These are phyloP conservation scores for Aphelenchoides fujianensis DNA, from an alignment of 1,140 invertebrate genomes.

Conservation along the genomic window DNA sequence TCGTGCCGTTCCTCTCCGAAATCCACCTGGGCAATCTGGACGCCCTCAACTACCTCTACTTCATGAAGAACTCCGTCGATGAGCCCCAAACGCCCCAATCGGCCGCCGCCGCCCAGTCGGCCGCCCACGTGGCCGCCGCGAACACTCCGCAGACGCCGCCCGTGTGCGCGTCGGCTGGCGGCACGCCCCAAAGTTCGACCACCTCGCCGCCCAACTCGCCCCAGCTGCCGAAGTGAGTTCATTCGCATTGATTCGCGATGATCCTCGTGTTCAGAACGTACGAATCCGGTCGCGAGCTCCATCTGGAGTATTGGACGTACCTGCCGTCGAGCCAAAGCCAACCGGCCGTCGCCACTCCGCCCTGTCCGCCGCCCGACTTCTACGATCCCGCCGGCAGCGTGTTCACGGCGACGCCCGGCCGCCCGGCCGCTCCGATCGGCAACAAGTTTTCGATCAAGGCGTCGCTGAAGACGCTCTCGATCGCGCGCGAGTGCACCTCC, in stretches of 20 bases:
- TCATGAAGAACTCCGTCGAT: conserved; percentile 31
- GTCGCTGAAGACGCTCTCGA: conserved; percentile 36
- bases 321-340: background rate
- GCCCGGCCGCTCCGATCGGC: conserved; percentile 12
- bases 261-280: conserved; percentile 19
- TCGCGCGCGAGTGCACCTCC: conserved; percentile 42
- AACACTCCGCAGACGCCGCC: background rate
- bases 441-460: conserved; percentile 51
- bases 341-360: background rate
- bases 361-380: conserved; percentile 11
- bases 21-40: conserved; percentile 37
- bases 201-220: conserved; percentile 34
- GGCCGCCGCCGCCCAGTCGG: background rate
- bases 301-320: conserved; percentile 82
- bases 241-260: too few species aligned
- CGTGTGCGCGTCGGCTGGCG: background rate
- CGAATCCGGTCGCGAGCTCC: conserved; percentile 76
- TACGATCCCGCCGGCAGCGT: background rate
- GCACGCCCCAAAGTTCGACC: conserved; percentile 8
- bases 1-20: conserved; percentile 45
- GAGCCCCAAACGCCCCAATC: conserved; percentile 12
- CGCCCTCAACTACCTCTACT: conserved; percentile 31
- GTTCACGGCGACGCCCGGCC: background rate
- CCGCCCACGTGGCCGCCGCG: background rate
- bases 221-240: conserved; percentile 29